Conservation (phyloP, 92 coral and sea anemone species). For the Desmophyllum pertusum region DNA sequence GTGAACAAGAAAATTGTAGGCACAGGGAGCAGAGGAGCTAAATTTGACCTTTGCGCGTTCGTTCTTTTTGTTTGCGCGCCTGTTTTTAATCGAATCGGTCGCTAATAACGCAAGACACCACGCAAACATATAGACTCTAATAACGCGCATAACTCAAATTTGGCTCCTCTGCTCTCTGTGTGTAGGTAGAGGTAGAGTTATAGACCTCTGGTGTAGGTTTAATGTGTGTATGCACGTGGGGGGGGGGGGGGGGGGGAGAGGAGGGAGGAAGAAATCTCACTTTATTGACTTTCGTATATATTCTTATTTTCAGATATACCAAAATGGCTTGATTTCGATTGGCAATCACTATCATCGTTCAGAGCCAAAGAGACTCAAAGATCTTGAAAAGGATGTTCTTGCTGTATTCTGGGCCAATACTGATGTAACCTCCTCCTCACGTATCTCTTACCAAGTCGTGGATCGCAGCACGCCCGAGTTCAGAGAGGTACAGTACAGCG, state of each 20-base stretch:
- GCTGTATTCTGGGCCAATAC: slow-evolving; percentile 63
- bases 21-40: no score
- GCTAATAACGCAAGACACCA: no score
- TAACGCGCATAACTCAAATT: no score
- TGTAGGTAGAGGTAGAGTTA: no score
- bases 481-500: slow-evolving; percentile 18
- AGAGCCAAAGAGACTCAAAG: slow-evolving; percentile 36
- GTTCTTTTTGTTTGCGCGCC: no score
- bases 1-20: no score
- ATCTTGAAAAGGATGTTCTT: slow-evolving; percentile 23
- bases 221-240: not conserved
- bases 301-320: slow-evolving; percentile 37
- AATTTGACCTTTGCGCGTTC: no score
- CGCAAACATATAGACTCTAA: no score
- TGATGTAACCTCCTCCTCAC: not conserved
- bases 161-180: no score
- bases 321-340: slow-evolving; percentile 53
- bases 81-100: no score
- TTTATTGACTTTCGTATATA: not conserved
- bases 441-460: slow-evolving; percentile 22
- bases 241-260: no score
- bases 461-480: slow-evolving; percentile 38
- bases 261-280: not conserved
- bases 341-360: slow-evolving; percentile 39
- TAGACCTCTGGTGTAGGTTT: no score